These are phyloP conservation scores for Grantiella picta DNA, from an alignment of 2,113 vertebrate genomes.

Conservation along the genomic window DNA sequence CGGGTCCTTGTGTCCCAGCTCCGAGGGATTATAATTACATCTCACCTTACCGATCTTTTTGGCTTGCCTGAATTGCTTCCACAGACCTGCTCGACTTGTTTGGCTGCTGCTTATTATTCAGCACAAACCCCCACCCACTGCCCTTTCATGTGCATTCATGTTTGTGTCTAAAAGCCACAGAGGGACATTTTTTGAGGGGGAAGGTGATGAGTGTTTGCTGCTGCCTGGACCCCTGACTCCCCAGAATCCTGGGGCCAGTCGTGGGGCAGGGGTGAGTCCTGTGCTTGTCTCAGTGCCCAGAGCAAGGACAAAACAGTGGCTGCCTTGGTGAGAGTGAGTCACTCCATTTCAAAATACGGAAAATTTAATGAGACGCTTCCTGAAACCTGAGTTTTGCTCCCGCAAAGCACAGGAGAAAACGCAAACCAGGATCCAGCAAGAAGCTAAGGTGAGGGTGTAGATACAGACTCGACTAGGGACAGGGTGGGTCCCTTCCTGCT, in stretches of 20 bases:
- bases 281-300: background rate
- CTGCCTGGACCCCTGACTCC: background rate
- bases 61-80: constrained; percentile 25
- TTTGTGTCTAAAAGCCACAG: constrained; percentile 15
- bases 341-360: constrained; percentile 13
- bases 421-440: background rate
- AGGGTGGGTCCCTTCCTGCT: background rate
- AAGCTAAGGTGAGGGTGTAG: background rate
- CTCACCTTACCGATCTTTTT: constrained; percentile 41
- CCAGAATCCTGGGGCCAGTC: background rate
- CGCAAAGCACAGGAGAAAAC: background rate
- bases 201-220: background rate
- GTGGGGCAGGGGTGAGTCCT: background rate
- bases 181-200: constrained; percentile 39
- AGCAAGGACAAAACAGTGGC: background rate
- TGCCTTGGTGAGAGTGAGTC: constrained; percentile 9
- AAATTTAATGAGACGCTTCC: constrained; percentile 36
- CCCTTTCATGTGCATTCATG: constrained; percentile 20
- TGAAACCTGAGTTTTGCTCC: constrained; percentile 38
- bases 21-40: constrained; percentile 53
- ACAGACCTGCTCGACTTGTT: constrained; percentile 65
- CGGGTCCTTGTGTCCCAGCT: background rate
- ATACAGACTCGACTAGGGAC: rapidly evolving
- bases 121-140: constrained; percentile 37
- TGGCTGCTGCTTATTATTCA: constrained; percentile 49